Evolutionary conservation across 2,888 invertebrate genomes (phyloP), one percentile per base, ranked within the genome.

Genomic region (Brachylomia viminalis): DNA sequence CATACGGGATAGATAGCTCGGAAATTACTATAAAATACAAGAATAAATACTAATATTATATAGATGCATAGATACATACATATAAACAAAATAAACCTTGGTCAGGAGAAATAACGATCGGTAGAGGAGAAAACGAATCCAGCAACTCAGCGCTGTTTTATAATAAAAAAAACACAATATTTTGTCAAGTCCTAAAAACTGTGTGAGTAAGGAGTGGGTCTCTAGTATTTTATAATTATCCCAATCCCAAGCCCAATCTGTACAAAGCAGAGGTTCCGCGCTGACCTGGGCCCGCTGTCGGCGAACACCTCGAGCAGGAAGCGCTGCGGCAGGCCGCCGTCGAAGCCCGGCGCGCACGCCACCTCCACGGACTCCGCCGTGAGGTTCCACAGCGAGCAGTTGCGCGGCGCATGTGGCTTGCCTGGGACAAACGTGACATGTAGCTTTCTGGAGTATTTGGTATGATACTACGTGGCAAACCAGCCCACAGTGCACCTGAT

Each of bases 301-400:
- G 94, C 94, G 95, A 97, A 98, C 87, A 98, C 97, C 95, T 98
- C 98, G 85, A 99, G 97, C 72, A 98, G 97, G 96, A 99, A 99
- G 93, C 97, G 97, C 96, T 99, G 98, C 79, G 98, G 98, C 90
- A 99, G 97, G 85, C 99, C 99, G 79, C 99, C 99, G 96, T 99
- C 98, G 95, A 98, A 98, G 87, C 98, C 98, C 42, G 98, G 97
- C 91, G 98, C 97, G 94, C 99, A 99, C 90, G 97, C 97, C 87
- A 98, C 98, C 93, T 98, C 98, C 88, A 98, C 98, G 80, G 98
- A 98, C 89, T 98, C 98, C 90, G 98, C 97, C 27, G 98, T 98
- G 93, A 98, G 98, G 95, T 99, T 99, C 93, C 98, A 98, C 87
- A 98, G 96, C 72, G 98, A 97, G 95, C 99, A 99, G 96, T 99